Percentiles rank a stretch among this genome's conserved stretches.
These are phyloP conservation scores for Oscheius sp. DNA, from an alignment of 2,888 invertebrate species.

Conservation along the genomic window DNA sequence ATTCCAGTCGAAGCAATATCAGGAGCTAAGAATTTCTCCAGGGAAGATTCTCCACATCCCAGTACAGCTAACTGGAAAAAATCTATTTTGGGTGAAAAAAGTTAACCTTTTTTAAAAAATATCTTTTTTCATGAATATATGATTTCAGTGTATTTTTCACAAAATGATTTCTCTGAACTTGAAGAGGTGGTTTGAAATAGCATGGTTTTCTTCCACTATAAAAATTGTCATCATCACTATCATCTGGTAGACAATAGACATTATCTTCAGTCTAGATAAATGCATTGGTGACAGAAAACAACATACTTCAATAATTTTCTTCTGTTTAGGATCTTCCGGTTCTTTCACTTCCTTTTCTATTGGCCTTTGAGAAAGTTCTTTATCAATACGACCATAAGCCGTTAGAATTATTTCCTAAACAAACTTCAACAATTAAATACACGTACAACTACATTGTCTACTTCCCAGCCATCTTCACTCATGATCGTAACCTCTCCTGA, in stretches of 20 bases:
- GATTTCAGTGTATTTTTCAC: slow-evolving; percentile 1
- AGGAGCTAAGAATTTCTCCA: slow-evolving; percentile 33
- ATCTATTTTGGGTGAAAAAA: background rate
- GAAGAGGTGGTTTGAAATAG: slow-evolving; percentile 23
- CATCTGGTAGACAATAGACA: background rate
- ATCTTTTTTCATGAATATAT: background rate
- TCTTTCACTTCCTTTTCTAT: slow-evolving; percentile 1
- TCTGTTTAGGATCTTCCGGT: background rate
- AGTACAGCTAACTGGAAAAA: slow-evolving; percentile 32
- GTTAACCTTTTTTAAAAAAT: slow-evolving; percentile 7
- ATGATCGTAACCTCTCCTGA: background rate
- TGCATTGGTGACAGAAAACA: background rate
- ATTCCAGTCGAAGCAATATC: slow-evolving; percentile 25
- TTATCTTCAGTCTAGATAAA: background rate
- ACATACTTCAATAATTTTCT: background rate
- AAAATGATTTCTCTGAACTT: slow-evolving; percentile 13
- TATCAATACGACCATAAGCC: background rate
- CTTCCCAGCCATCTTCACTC: slow-evolving; percentile 11
- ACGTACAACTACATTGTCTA: background rate
- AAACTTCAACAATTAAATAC: background rate
- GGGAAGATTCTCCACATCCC: slow-evolving; percentile 49
- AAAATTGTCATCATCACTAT: background rate
- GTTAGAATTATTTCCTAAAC: background rate
- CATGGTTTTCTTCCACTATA: background rate
- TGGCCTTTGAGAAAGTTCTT: background rate